Evolutionary conservation across 1,140 invertebrate genomes (phyloP), one percentile per base, ranked within the genome.

Genomic region (Leptonema lineaticorne): DNA sequence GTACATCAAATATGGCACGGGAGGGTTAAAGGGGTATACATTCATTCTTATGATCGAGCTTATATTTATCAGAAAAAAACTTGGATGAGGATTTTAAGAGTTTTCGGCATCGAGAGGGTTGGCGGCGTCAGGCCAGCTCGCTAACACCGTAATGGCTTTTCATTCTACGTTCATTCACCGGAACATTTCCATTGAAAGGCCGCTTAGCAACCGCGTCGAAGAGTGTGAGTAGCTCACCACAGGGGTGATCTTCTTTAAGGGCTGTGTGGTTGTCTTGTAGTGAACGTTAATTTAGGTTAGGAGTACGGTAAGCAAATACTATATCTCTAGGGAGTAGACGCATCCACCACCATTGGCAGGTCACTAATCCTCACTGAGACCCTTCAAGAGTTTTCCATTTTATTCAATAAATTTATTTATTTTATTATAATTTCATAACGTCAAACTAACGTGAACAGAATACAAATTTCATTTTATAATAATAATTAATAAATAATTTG

Each of bases 141-240:
- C 62, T 64, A 45, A 64, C 62, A 56, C 20, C 67, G 33, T 69
- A 68, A 69, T 66, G 67, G 67, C 26, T 48, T 45, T 68, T 69
- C 69, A 71, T 72, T 57, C 46, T 60, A 68, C 59, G 63, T 63
- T 67, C 67, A 72, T 72, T 72, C 70, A 72, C 67, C 50, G 62
- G 63, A 58, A 59, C 58, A 69, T 72, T 69, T 72, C 67, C 70
- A 69, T 72, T 72, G 70, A 69, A 59, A 68, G 62, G 67, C 59
- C 37, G 70, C 70, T 72, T 72, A 67, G 70, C 70, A 72, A 72
- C 70, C 48, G 45, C 18, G 56, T 28, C 9, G 57, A n/a, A n/a
- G n/a, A n/a, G n/a, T n/a, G n/a, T n/a, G n/a, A n/a, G n/a, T n/a
- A n/a, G n/a, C n/a, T n/a, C n/a, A n/a, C n/a, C 27, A 53, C 20